Conservation (phyloP, 2,113 vertebrate species). For the Macquaria ambigua region DNA sequence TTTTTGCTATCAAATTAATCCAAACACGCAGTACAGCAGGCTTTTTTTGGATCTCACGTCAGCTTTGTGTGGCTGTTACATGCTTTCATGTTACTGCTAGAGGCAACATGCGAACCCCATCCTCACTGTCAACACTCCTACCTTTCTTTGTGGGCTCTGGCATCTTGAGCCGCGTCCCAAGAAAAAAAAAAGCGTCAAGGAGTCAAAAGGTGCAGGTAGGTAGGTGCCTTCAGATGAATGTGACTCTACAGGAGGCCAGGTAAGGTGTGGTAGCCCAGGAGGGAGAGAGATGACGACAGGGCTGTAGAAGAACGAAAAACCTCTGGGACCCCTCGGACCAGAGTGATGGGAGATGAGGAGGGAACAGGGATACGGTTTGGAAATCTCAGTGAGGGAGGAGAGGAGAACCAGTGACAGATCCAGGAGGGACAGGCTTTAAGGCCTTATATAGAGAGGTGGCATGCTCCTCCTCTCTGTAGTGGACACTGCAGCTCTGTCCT, state of each 20-base stretch:
- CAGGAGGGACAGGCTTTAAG: slow-evolving; percentile 72
- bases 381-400: slow-evolving; percentile 71
- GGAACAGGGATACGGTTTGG: slow-evolving; percentile 58
- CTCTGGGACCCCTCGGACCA: slow-evolving; percentile 57
- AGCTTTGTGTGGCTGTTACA: background rate
- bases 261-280: slow-evolving; percentile 45
- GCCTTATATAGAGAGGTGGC: slow-evolving; percentile 81
- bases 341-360: slow-evolving; percentile 74
- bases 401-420: slow-evolving; percentile 76
- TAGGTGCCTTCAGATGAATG: slow-evolving; percentile 52
- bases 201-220: slow-evolving; percentile 60
- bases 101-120: slow-evolving; percentile 1
- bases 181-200: slow-evolving; percentile 46
- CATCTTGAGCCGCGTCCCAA: slow-evolving; percentile 83
- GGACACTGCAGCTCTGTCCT: slow-evolving; percentile 44
- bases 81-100: background rate
- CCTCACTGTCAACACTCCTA: slow-evolving; percentile 63
- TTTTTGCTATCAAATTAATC: background rate
- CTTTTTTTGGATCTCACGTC: background rate
- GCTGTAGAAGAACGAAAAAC: slow-evolving; percentile 33
- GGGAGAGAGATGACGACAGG: slow-evolving; percentile 36
- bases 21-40: background rate
- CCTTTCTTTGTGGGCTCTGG: slow-evolving; percentile 88
- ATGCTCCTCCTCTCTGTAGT: slow-evolving; percentile 81
- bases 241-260: slow-evolving; percentile 35